These are phyloP conservation scores for Nibea coibor DNA, from an alignment of 2,113 vertebrate genomes.

Conservation along the genomic window DNA sequence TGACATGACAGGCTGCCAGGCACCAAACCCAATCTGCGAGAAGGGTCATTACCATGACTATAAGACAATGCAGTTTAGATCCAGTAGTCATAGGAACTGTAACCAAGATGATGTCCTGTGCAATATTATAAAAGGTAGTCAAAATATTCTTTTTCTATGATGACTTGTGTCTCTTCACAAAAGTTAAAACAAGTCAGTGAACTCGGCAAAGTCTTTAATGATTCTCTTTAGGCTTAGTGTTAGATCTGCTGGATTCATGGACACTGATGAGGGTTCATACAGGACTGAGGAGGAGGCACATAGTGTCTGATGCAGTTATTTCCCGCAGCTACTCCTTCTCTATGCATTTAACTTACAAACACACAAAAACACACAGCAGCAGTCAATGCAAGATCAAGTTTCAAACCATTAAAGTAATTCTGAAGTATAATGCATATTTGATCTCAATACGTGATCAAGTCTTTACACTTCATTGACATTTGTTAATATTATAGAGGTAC, in stretches of 20 bases:
- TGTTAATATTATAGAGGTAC: neutral
- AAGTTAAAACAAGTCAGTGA: neutral
- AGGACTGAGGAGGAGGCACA: neutral
- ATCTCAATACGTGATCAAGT: neutral
- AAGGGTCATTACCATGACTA: neutral
- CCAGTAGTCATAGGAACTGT: neutral
- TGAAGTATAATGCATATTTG: too few species aligned
- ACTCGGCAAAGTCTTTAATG: neutral
- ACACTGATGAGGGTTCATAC: neutral
- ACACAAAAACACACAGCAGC: neutral
- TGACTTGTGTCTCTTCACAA: neutral
- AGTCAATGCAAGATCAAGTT: neutral
- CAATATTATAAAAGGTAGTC: neutral
- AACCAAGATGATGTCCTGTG: neutral
- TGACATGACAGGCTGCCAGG: too few species aligned
- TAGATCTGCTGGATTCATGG: neutral
- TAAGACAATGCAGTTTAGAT: neutral
- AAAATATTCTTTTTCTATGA: neutral
- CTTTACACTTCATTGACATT: neutral
- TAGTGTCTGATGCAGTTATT: neutral
- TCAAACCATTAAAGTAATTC: neutral
- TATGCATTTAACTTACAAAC: neutral
- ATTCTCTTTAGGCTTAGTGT: too few species aligned
- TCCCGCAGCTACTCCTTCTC: neutral
- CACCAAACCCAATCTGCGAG: too few species aligned